Evolutionary conservation across 2,888 invertebrate species (phyloP).

Genomic region (Melikaiella ostensackeni): DNA sequence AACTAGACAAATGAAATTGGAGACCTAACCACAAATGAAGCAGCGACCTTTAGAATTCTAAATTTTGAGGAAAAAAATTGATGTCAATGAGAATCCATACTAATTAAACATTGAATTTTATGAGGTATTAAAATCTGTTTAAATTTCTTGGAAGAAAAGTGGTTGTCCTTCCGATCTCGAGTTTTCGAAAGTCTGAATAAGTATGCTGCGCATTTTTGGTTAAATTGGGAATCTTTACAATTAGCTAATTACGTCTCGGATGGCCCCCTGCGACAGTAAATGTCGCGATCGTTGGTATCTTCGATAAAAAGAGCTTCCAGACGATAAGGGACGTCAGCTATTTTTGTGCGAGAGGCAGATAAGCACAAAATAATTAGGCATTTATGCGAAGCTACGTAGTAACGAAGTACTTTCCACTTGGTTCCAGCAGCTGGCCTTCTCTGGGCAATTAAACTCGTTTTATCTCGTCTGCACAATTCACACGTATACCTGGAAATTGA

Average conservation of each 20-base stretch:
- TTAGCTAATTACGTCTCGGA: constrained; percentile 25
- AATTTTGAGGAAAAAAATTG: neutral
- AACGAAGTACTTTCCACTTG: constrained; percentile 64
- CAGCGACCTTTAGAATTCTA: neutral
- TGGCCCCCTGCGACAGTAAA: constrained; percentile 34
- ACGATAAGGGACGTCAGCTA: constrained; percentile 51
- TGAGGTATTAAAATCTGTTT: constrained; percentile 13
- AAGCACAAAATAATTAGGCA: constrained; percentile 63
- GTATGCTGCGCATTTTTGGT: constrained; percentile 23
- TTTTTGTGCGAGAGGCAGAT: constrained; percentile 52
- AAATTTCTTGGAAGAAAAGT: constrained; percentile 20
- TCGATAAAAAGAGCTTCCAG: constrained; percentile 27
- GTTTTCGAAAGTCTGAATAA: constrained; percentile 16
- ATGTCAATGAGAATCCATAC: constrained; percentile 11
- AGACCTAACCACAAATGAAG: too few relatives aligned
- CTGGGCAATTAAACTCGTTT: constrained; percentile 57
- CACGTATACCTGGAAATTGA: constrained; percentile 50
- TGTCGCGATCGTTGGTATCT: constrained; percentile 26
- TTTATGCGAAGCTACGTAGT: constrained; percentile 60
- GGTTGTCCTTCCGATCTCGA: constrained; percentile 24
- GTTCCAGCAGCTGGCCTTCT: constrained; percentile 61
- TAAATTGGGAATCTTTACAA: constrained; percentile 33
- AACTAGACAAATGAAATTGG: too few relatives aligned
- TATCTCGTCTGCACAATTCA: constrained; percentile 52
- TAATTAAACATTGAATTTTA: constrained; percentile 7